Conservation (phyloP, 1,140 invertebrate species). For the Drosophila watanabei region DNA sequence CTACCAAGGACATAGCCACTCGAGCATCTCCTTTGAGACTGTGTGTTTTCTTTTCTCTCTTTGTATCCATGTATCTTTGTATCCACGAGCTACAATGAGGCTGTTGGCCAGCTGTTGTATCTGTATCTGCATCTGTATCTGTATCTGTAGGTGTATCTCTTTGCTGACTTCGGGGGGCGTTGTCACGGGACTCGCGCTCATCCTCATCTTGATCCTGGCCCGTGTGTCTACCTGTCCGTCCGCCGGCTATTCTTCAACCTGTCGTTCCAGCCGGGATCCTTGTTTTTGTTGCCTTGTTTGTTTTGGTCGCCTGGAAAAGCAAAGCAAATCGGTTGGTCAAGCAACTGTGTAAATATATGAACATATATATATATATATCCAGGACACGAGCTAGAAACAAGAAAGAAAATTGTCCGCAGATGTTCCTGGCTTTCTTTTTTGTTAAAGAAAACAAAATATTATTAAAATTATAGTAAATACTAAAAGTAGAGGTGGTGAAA, state of each 20-base stretch:
- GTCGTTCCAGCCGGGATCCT: conserved; percentile 6
- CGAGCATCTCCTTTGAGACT: conserved; percentile 9
- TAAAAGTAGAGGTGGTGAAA: neutral
- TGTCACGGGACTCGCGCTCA: conserved; percentile 15
- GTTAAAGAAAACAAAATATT: neutral
- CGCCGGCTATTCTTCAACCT: conserved; percentile 27
- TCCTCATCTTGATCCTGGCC: conserved; percentile 36
- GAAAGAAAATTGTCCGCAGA: conserved; percentile 15
- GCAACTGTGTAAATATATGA: conserved; percentile 48
- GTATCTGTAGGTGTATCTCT: conserved; percentile 14
- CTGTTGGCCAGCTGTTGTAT: conserved; percentile 32
- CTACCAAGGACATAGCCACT: neutral
- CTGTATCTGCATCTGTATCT: conserved; percentile 8
- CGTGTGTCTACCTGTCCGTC: conserved; percentile 29
- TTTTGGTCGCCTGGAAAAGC: conserved; percentile 54
- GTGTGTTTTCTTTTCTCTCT: neutral
- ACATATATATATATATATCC: neutral
- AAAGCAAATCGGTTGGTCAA: conserved; percentile 71
- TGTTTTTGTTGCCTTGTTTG: conserved; percentile 21
- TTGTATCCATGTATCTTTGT: conserved; percentile 1
- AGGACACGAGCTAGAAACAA: conserved; percentile 20
- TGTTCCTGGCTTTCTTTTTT: neutral
- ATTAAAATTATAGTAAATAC: neutral
- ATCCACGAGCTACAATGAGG: conserved; percentile 53
- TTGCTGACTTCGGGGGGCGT: conserved; percentile 19